phyloP scores from a whole-genome alignment of 1,140 invertebrate species.

The Brachionus sp. region DNA sequence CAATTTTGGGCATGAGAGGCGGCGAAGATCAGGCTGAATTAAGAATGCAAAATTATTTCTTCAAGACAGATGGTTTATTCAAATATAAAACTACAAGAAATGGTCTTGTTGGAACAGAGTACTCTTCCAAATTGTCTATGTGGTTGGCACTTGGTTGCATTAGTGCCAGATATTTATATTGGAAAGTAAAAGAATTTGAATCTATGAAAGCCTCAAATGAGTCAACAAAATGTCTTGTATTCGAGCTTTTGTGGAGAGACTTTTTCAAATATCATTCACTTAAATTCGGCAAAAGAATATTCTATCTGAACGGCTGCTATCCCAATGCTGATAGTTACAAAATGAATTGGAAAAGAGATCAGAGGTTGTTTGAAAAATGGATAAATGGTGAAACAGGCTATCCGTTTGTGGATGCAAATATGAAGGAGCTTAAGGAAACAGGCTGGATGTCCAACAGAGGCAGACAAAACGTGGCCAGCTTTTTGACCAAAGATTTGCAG shows the following conservation, averaged over 20 bases:
- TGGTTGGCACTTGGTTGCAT: constrained; percentile 58
- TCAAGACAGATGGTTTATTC: constrained; percentile 55
- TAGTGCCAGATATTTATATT: constrained; percentile 57
- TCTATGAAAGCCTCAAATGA: constrained; percentile 53
- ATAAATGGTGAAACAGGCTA: constrained; percentile 59
- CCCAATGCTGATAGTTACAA: constrained; percentile 51
- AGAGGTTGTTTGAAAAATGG: constrained; percentile 54
- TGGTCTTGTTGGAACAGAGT: constrained; percentile 58
- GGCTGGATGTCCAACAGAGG: constrained; percentile 62
- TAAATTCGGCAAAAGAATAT: constrained; percentile 58
- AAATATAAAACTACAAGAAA: constrained; percentile 60
- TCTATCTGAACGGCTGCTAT: constrained; percentile 52
- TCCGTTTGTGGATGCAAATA: constrained; percentile 62
- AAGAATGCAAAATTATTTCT: constrained; percentile 55
- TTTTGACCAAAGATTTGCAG: constrained; percentile 59
- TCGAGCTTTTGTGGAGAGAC: constrained; percentile 60
- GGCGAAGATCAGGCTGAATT: constrained; percentile 55
- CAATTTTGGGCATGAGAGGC: constrained; percentile 52
- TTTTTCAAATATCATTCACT: constrained; percentile 59
- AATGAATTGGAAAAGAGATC: constrained; percentile 55
- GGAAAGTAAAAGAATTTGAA: constrained; percentile 58
- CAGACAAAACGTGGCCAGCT: constrained; percentile 60
- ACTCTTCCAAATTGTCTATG: constrained; percentile 60
- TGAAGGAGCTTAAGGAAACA: constrained; percentile 58
- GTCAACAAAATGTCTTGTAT: constrained; percentile 60